Evolutionary conservation across 2,888 invertebrate species (phyloP).

Genomic region (Neoascia interrupta): DNA sequence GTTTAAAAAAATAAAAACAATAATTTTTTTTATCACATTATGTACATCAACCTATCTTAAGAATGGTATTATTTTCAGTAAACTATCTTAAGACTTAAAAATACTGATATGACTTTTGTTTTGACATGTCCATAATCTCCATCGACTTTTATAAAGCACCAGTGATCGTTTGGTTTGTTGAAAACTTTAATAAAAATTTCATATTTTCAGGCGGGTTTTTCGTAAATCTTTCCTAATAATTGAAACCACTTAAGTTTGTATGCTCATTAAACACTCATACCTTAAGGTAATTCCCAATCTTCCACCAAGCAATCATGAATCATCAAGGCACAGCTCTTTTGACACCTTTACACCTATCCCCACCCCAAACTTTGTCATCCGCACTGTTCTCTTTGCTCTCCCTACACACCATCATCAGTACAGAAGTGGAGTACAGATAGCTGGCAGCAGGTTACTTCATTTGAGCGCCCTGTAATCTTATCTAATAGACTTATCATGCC

Average conservation of each 20-base stretch:
- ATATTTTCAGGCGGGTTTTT: slow-evolving; percentile 16
- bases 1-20: too few species aligned
- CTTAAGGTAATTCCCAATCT: slow-evolving; percentile 3
- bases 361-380: too few species aligned
- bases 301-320: not conserved
- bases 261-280: slow-evolving; percentile 18
- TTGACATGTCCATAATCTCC: too few species aligned
- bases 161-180: too few species aligned
- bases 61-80: too few species aligned
- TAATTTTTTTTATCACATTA: too few species aligned
- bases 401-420: slow-evolving; percentile 30
- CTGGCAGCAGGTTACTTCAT: slow-evolving; percentile 22
- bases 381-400: slow-evolving; percentile 37
- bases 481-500: slow-evolving; percentile 62
- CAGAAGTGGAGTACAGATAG: slow-evolving; percentile 17
- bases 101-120: too few species aligned
- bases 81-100: too few species aligned
- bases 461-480: slow-evolving; percentile 61
- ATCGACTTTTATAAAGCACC: too few species aligned
- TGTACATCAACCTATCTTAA: too few species aligned
- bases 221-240: not conserved
- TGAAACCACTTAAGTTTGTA: not conserved
- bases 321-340: not conserved
- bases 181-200: not conserved
- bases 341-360: not conserved